phyloP scores from a whole-genome alignment of 2,888 invertebrate species.

The Teinopalpus imperialis region DNA sequence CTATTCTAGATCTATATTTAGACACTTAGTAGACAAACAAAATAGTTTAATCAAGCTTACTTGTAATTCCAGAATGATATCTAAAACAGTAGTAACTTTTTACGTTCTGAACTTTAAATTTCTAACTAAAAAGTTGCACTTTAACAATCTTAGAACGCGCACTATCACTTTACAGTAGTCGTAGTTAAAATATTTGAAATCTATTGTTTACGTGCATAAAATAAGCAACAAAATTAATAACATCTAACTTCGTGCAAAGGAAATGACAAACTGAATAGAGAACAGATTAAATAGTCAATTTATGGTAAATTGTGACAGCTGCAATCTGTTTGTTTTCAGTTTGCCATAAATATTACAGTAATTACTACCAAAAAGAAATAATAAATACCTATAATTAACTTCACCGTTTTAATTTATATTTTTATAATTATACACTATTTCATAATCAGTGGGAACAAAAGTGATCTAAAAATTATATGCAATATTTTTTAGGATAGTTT shows the following conservation, averaged over 20 bases:
- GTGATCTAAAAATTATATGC: too few relatives aligned
- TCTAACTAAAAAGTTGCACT: constrained; percentile 17
- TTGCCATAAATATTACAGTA: neutral
- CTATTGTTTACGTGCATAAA: constrained; percentile 14
- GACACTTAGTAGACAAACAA: constrained; percentile 12
- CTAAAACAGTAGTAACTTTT: constrained; percentile 6
- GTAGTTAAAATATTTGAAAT: constrained; percentile 5
- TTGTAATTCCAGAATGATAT: constrained; percentile 2
- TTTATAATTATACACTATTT: too few relatives aligned
- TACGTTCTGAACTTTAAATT: constrained; percentile 1
- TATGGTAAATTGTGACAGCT: constrained; percentile 10
- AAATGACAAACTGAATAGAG: constrained; percentile 11
- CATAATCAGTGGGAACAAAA: too few relatives aligned
- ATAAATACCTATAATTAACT: too few relatives aligned
- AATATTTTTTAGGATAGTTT: too few relatives aligned
- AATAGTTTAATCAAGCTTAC: constrained; percentile 15
- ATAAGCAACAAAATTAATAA: constrained; percentile 4
- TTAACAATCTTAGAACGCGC: neutral
- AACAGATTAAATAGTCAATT: constrained; percentile 22
- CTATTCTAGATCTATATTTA: constrained; percentile 22
- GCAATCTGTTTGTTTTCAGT: neutral
- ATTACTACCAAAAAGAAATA: neutral
- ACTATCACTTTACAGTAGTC: neutral
- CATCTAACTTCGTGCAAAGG: neutral
- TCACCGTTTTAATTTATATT: too few relatives aligned